Base-by-base conservation (phyloP, 2,797 vertebrate genomes). In the Paramormyrops hopkinsi region DNA sequence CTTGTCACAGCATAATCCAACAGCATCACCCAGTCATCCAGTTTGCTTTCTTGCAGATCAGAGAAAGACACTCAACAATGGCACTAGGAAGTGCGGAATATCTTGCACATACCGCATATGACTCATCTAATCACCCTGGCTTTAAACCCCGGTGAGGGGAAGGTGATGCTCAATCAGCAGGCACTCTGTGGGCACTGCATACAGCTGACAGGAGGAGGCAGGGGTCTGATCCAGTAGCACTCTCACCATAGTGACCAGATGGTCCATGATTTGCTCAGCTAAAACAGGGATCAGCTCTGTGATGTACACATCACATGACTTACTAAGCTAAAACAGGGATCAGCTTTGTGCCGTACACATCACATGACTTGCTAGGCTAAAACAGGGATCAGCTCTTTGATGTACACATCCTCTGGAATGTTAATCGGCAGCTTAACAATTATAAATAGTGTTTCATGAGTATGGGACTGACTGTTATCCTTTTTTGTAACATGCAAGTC, bases 41-140 rank as follows among this genome's bases (percentile, higher is more conserved):
- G 50, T 46, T 62, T 65, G 29, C 84, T 90, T 56, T 92, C 90
- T 92, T 92, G 37, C 90, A 93, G 92, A 90, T 33, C 8, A 3
- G 88, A 92, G 86, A 89, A 91, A 53, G 0, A 95, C 91, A n/a
- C 94, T 89, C 93, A 9, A 90, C 88, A 88, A 37, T 89, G 92
- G 82, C 92, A 96, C 86, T 94, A 95, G 89, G 96, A 94, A 90
- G 94, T 95, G 0, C 94, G 94, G 90, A 95, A 94, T 93, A 93
- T 96, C 91, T 90, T 94, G 1, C 92, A 94, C 9, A 91, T 95
- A 86, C 93, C 92, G 0, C 92, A 93, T 0, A 92, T 95, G 88
- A 92, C 93, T 19, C 93, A 94, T 85, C 83, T 94, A 59, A 89
- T 91, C 65, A 19, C 33, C 5, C 73, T 79, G 33, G 37, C 17